Evolutionary conservation across 1,140 invertebrate species (phyloP).

Genomic region (Brachionus sp.): DNA sequence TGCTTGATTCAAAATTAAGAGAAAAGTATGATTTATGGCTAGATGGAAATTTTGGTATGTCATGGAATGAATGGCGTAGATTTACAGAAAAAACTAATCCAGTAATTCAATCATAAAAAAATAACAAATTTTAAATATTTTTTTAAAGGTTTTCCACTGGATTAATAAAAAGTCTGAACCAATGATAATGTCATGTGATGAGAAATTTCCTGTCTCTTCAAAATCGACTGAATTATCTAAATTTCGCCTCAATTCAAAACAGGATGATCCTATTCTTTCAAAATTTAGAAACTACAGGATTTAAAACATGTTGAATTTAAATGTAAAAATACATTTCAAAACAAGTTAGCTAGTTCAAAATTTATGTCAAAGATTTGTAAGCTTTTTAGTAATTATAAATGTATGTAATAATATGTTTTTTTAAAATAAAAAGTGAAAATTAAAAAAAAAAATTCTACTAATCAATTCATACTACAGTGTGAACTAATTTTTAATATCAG

Average conservation of each 20-base stretch:
- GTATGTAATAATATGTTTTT: too few relatives aligned
- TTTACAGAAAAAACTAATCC: constrained; percentile 16
- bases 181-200: not conserved
- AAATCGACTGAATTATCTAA: not conserved
- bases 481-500: too few relatives aligned
- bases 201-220: not conserved
- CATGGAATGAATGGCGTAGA: constrained; percentile 31
- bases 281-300: constrained; percentile 19
- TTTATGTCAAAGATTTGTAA: too few relatives aligned
- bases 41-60: not conserved
- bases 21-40: constrained; percentile 34
- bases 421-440: too few relatives aligned
- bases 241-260: not conserved
- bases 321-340: too few relatives aligned
- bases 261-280: not conserved
- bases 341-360: too few relatives aligned
- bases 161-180: constrained; percentile 1
- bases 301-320: too few relatives aligned
- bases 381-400: too few relatives aligned
- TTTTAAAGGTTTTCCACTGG: constrained; percentile 32
- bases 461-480: too few relatives aligned
- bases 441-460: too few relatives aligned
- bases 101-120: not conserved
- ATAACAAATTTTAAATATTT: not conserved
- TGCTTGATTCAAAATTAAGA: constrained; percentile 7